A percentile compares a stretch with the other conserved stretches of the same genome.
phyloP scores from a whole-genome alignment of 2,113 vertebrate species.

The Neoarius graeffei region DNA sequence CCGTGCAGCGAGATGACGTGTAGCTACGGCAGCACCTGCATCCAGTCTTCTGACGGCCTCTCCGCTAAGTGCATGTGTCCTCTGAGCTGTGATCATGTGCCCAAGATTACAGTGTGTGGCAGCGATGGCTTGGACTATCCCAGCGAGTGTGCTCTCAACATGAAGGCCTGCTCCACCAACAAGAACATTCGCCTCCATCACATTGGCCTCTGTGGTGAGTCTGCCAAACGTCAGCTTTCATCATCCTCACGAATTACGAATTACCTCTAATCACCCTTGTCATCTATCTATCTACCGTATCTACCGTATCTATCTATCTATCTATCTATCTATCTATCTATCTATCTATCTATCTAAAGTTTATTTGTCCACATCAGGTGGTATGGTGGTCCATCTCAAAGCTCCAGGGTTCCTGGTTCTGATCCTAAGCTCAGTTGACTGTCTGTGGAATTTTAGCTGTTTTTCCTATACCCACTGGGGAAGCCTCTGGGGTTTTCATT shows the following conservation, averaged over 20 bases:
- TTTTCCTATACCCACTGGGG: background rate
- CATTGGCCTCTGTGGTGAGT: slow-evolving; percentile 86
- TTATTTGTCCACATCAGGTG: background rate
- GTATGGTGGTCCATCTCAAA: background rate
- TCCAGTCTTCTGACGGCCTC: slow-evolving; percentile 81
- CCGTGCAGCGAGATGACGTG: slow-evolving; percentile 87
- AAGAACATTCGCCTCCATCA: slow-evolving; percentile 86
- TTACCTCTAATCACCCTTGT: background rate
- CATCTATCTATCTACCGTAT: no score
- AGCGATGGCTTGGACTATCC: slow-evolving; percentile 88
- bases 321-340: no score
- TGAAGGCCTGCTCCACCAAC: slow-evolving; percentile 83
- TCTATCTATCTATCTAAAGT: no score
- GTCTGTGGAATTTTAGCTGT: background rate
- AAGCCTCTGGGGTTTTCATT: background rate
- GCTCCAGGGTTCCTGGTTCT: background rate
- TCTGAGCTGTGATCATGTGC: slow-evolving; percentile 69
- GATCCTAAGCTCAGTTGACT: background rate
- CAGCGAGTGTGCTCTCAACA: slow-evolving; percentile 85
- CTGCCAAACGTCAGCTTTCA: background rate
- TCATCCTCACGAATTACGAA: background rate
- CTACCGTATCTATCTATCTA: no score
- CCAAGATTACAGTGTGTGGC: slow-evolving; percentile 80
- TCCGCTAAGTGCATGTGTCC: slow-evolving; percentile 88
- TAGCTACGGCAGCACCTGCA: slow-evolving; percentile 92